Evolutionary conservation across 2,113 vertebrate species (phyloP).

Genomic region (Atherinomorus stipes): DNA sequence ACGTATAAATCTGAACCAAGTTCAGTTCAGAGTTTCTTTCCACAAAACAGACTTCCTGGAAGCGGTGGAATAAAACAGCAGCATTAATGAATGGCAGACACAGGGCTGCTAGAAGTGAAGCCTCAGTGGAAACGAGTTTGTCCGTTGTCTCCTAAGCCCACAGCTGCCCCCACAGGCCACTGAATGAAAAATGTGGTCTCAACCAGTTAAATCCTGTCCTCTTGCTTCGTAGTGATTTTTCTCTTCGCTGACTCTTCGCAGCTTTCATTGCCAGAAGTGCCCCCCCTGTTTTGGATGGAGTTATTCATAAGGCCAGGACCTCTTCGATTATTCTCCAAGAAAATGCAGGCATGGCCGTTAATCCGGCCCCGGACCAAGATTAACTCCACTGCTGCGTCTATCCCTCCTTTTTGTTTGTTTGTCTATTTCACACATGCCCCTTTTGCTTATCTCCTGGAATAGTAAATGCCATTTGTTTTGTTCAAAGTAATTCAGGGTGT

Average conservation of each 20-base stretch:
- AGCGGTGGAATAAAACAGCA: conserved; percentile 18
- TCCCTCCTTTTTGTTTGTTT: conserved; percentile 74
- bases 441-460: conserved; percentile 75
- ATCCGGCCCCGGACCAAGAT: conserved; percentile 72
- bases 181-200: conserved; percentile 70
- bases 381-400: conserved; percentile 63
- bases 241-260: conserved; percentile 67
- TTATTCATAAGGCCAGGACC: conserved; percentile 57
- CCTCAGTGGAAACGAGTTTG: not conserved
- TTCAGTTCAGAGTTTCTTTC: conserved; percentile 3
- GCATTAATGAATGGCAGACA: conserved; percentile 7
- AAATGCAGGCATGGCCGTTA: conserved; percentile 61
- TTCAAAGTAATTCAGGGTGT: conserved; percentile 75
- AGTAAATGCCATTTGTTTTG: conserved; percentile 78
- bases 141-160: conserved; percentile 17
- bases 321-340: conserved; percentile 66
- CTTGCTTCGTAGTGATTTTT: conserved; percentile 62
- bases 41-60: conserved; percentile 1
- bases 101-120: conserved; percentile 4
- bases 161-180: conserved; percentile 56
- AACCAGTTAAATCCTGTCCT: conserved; percentile 57
- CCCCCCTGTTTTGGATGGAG: conserved; percentile 42
- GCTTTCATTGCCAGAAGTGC: conserved; percentile 64
- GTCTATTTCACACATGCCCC: conserved; percentile 78
- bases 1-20: conserved; percentile 23